Evolutionary conservation across 92 coral and sea anemone species (phyloP).

Genomic region (Virgularia gustaviana): DNA sequence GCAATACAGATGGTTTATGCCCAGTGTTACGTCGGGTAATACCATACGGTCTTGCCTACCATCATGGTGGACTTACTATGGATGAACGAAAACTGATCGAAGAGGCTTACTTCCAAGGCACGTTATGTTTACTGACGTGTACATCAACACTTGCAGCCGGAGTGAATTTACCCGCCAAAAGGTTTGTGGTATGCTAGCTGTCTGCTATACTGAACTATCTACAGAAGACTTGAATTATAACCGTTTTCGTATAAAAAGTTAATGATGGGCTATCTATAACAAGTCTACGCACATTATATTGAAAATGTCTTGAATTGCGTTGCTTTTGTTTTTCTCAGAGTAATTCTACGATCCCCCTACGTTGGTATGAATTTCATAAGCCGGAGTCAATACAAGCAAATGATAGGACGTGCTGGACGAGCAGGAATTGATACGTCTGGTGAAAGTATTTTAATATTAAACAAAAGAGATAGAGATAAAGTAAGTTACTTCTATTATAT

Average conservation of each 20-base stretch:
- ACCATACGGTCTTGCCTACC: slow-evolving; percentile 89
- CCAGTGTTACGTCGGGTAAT: slow-evolving; percentile 64
- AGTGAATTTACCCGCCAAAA: slow-evolving; percentile 93
- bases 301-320: not conserved
- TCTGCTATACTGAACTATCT: not conserved
- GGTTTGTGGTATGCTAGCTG: no score
- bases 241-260: not conserved
- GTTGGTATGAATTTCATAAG: slow-evolving; percentile 63
- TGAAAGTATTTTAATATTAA: slow-evolving; percentile 80
- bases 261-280: not conserved
- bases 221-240: not conserved
- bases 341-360: slow-evolving; percentile 87
- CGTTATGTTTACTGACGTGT: slow-evolving; percentile 77
- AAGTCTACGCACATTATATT: no score
- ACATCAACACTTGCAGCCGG: slow-evolving; percentile 99
- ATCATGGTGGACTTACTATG: slow-evolving; percentile 92
- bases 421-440: slow-evolving; percentile 98
- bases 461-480: slow-evolving; percentile 72
- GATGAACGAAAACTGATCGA: slow-evolving; percentile 94
- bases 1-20: slow-evolving; percentile 79
- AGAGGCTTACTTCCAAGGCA: slow-evolving; percentile 87
- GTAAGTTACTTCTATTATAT: no score
- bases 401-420: slow-evolving; percentile 97
- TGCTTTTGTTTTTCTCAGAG: slow-evolving; percentile 52
- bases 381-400: slow-evolving; percentile 96